Evolutionary conservation across 1,140 invertebrate species (phyloP), one percentile per base, ranked within the genome.

Genomic region (Periplaneta americana): DNA sequence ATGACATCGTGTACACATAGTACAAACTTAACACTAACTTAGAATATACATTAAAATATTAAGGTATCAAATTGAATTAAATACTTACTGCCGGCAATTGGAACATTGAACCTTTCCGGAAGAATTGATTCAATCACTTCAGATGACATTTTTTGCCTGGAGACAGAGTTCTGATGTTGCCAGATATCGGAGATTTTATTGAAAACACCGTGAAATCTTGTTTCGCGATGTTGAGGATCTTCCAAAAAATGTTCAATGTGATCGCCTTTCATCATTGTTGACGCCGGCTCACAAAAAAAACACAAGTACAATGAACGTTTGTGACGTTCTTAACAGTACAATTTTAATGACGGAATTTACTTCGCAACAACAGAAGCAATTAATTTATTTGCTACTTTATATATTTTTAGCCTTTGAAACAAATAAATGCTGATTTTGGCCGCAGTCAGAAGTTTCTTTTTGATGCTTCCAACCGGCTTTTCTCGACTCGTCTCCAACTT

Each of bases 151-250:
- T 84, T 84, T 66, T 82, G 84, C 81, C 81, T 83, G 35, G 82
- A 80, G n/a, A 81, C 34, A 37, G 34, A 76, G 32, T 81, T 81
- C 80, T 84, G 84, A 78, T 84, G 83, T 79, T 85, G 84, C 36
- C 81, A 83, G 77, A 85, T 83, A 57, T 85, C 83, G 0, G 84
- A 82, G 33, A 85, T 82, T 82, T 85, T 85, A 77, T 84, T 85
- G 48, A 85, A 84, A 22, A 85, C 84, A 78, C 82, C 84, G 77
- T 84, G 82, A 74, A 85, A 75, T 81, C 82, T 85, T 36, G 83
- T 79, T 48, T 85, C 84, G 31, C 83, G 78, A 28, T 33, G 83
- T 34, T 83, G 78, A 31, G 81, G 80, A 39, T 84, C 84, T 74
- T 84, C 84, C 80, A 83, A 48, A 74, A 83, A 84, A 80, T 83